Base-by-base conservation (phyloP, 35 echinoderm and acorn worm species). In the Stichopus chloronotus region DNA sequence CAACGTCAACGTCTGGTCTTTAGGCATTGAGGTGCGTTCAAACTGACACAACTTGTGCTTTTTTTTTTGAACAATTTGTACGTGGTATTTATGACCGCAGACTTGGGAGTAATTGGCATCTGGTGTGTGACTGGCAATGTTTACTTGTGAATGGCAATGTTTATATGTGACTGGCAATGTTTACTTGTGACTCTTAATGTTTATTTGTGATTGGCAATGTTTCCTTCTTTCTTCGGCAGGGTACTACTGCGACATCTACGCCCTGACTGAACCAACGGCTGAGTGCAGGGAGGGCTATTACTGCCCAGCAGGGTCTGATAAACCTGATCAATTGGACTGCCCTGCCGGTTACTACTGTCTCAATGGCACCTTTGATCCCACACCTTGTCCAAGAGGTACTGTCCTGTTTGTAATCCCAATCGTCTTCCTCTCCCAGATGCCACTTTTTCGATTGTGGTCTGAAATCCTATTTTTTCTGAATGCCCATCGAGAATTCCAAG, bases 281-380 rank as follows among this genome's bases (percentile, higher is more conserved):
- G 79, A 63, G 52, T 99, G 97, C 61, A 23, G 87, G 4, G 95
- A 96, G 60, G 91, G 94, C 12, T 99, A 99, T 84, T 99, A 99
- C 87, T 99, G 97, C 81, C 97, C 97, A 25, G 93, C 90, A 21
- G 95, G 97, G 52, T 99, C 97, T 16, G 83, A 53, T 22, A 77
- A 78, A n/a, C 87, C 81, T 53, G 97, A 99, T 54, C 93, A 99
- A 59, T 84, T 95, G 19, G 95, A 93, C 23, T 99, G 97, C 60
- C 97, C 97, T 30, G 91, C 60, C 17, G 97, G 97, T 13, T 87
- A 96, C 72, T 99, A 92, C 95, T 99, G 97, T 76, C 78, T 87
- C 72, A 99, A 99, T 92, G 97, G 93, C n/a, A 99, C 97, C 5
- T 99, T 99, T 99, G 97, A 99, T 78, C 97, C 97, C 9, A 88